Evolutionary conservation across 2,888 invertebrate species (phyloP).

Genomic region (Hetaerina titia): DNA sequence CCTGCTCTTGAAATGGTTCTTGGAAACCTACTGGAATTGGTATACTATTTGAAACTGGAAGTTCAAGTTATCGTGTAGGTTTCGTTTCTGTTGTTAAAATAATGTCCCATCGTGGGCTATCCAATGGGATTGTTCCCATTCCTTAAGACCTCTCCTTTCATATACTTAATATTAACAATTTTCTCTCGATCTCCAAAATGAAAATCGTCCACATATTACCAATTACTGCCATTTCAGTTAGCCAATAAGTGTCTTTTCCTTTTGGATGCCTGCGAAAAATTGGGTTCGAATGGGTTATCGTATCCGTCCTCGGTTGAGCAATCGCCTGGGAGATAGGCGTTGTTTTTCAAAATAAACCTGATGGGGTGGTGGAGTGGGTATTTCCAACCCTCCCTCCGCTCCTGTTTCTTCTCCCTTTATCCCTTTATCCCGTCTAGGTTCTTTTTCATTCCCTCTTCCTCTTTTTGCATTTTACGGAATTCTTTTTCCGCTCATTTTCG

Average conservation of each 20-base stretch:
- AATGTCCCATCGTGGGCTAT: not conserved
- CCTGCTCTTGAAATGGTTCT: not conserved
- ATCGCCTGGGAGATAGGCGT: not conserved
- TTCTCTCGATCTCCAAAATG: not conserved
- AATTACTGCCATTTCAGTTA: not conserved
- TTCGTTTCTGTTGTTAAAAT: not conserved
- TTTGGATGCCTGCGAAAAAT: not conserved
- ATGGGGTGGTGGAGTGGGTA: not conserved
- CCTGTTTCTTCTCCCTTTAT: not conserved
- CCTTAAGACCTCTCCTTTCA: not conserved
- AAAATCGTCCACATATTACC: not conserved
- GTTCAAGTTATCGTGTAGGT: not conserved
- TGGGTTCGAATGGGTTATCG: slow-evolving; percentile 14
- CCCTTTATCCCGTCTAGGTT: not conserved
- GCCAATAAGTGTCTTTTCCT: not conserved
- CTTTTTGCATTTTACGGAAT: not conserved
- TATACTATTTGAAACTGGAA: not conserved
- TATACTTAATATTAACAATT: not conserved
- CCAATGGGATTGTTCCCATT: not conserved
- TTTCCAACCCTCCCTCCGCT: not conserved
- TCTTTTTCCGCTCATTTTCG: not conserved
- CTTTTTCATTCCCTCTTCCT: slow-evolving; percentile 1
- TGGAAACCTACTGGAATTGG: not conserved
- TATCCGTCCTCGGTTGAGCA: not conserved
- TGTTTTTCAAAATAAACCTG: not conserved